Percentiles rank a stretch among this genome's conserved stretches.
Conservation (phyloP, 1,140 invertebrate species). For the Dendrolimus punctatus region DNA sequence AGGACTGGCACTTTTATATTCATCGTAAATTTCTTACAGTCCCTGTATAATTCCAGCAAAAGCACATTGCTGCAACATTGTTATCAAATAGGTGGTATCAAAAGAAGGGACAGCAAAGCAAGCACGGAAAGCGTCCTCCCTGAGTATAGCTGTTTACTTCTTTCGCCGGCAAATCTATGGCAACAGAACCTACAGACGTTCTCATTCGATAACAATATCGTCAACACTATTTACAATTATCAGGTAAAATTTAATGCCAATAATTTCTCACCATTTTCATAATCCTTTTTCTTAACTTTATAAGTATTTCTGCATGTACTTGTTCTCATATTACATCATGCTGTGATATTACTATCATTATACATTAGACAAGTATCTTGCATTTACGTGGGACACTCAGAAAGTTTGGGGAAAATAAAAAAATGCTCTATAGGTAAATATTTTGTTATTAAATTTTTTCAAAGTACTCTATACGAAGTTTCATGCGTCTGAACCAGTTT, state of each 20-base stretch:
- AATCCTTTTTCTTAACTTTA: too few relatives aligned
- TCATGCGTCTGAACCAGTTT: too few relatives aligned
- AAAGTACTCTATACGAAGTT: too few relatives aligned
- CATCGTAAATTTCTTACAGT: constrained; percentile 2
- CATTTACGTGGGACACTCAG: too few relatives aligned
- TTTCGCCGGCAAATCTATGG: constrained; percentile 97
- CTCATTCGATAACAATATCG: constrained; percentile 82
- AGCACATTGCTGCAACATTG: constrained; percentile 86
- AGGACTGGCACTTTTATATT: background rate
- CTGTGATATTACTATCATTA: too few relatives aligned
- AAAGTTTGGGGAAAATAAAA: too few relatives aligned
- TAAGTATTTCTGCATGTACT: too few relatives aligned
- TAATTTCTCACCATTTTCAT: background rate
- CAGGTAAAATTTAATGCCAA: constrained; percentile 73
- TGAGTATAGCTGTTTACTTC: constrained; percentile 91
- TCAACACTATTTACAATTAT: constrained; percentile 86
- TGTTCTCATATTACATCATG: too few relatives aligned
- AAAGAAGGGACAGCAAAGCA: constrained; percentile 72
- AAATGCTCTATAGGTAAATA: too few relatives aligned
- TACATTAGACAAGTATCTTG: too few relatives aligned
- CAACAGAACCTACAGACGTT: constrained; percentile 85
- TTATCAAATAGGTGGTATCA: constrained; percentile 88
- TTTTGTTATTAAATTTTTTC: too few relatives aligned
- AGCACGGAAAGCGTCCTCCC: constrained; percentile 79
- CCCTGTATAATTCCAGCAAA: constrained; percentile 59